Evolutionary conservation across 2,888 invertebrate genomes (phyloP).

Genomic region (Choristoneura rosaceana): DNA sequence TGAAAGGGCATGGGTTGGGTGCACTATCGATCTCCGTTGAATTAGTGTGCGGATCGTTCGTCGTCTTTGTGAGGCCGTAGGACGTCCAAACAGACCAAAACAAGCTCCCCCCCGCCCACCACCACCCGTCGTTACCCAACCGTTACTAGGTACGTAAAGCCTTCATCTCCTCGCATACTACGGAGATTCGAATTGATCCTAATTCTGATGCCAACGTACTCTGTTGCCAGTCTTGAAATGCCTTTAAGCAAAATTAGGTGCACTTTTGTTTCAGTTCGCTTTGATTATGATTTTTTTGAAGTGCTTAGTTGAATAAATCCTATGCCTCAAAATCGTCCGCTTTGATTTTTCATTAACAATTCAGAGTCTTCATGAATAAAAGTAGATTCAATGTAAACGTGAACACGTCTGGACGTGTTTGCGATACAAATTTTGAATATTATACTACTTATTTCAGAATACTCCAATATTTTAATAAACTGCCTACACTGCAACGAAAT

Average conservation of each 20-base stretch:
- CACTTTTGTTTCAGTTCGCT: not conserved
- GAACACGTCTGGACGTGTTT: not conserved
- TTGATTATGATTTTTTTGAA: not conserved
- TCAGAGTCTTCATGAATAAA: not conserved
- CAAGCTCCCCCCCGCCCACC: constrained; percentile 67
- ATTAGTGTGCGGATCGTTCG: constrained; percentile 84
- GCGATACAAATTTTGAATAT: too few relatives aligned
- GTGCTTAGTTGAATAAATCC: not conserved
- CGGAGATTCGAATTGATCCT: constrained; percentile 50
- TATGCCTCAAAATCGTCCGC: not conserved
- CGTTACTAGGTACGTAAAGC: constrained; percentile 70
- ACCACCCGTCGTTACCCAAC: constrained; percentile 61
- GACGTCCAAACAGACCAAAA: constrained; percentile 85
- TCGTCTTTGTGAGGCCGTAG: constrained; percentile 83
- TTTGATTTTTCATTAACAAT: not conserved
- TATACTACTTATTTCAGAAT: too few relatives aligned
- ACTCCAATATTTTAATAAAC: too few relatives aligned
- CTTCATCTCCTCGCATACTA: constrained; percentile 56
- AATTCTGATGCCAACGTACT: constrained; percentile 37
- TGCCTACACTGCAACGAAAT: not conserved
- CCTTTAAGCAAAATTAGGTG: constrained; percentile 5
- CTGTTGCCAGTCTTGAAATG: constrained; percentile 14
- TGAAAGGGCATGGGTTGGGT: constrained; percentile 78
- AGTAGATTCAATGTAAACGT: not conserved
- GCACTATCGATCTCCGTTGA: constrained; percentile 85